Base-by-base conservation (phyloP, 2,888 invertebrate species). In the Napeogenes sylphis region DNA sequence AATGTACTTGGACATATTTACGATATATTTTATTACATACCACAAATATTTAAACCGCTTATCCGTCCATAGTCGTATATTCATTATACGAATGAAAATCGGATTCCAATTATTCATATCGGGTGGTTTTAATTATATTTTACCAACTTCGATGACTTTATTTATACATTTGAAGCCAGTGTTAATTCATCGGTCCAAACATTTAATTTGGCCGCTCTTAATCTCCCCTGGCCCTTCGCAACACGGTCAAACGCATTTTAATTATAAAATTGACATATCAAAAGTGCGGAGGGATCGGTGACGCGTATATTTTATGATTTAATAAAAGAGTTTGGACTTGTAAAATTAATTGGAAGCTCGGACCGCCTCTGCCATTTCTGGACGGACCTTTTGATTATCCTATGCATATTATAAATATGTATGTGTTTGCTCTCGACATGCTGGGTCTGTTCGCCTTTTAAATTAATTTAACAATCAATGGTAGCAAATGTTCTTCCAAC, bases 251-350 rank as follows among this genome's bases (percentile, higher is more conserved):
- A 86, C 84, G 89, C 83, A 86, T 87, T 90, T 87, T 87, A 90
- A 90, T 90, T 90, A 90, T 85, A 83, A 85, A 89, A 89, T 90
- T 90, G 90, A 90, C 90, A 90, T 89, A 86, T 89, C 87, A 81
- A 79, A 78, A 79, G 72, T 70, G 66, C 68, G 74, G 72, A 66
- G 73, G 66, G 76, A 74, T 78, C 81, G 76, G 69, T 74, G 75
- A 78, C 69, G 76, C 80, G 78, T 70, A 71, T 73, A 79, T 82
- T 85, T 86, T 84, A 83, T 87, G 82, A 89, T 90, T 90, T 88
- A 90, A 90, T 90, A 89, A 88, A 90, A 89, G 87, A 84, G 87
- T 86, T 80, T 77, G 79, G 75, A 82, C 81, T 85, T 84, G 81
- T 74, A 70, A 85, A 82, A 85, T 87, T 86, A 87, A 88, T 87